phyloP scores from a whole-genome alignment of 2,888 invertebrate species.

The Cheilosia grossa region DNA sequence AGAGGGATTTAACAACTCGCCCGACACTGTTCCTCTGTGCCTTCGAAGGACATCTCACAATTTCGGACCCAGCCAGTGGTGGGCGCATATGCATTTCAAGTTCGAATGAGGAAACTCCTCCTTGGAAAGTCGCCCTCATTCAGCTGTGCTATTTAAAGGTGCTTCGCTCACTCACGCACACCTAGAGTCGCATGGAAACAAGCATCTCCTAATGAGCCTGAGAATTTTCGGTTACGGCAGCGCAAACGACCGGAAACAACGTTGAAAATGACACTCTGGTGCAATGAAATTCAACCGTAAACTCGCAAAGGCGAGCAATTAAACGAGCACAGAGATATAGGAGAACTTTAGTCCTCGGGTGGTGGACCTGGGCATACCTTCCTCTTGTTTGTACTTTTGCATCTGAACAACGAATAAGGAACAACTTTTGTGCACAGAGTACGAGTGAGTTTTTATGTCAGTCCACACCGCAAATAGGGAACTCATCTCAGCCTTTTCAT shows the following conservation, averaged over 20 bases:
- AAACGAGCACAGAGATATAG: constrained; percentile 37
- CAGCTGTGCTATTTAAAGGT: background rate
- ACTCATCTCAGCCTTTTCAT: constrained; percentile 37
- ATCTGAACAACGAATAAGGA: constrained; percentile 25
- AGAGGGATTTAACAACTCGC: background rate
- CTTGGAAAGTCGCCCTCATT: background rate
- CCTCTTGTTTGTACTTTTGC: background rate
- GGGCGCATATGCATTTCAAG: constrained; percentile 64
- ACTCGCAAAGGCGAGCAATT: constrained; percentile 55
- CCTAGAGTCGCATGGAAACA: constrained; percentile 47
- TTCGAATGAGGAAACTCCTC: constrained; percentile 6
- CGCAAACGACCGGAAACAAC: constrained; percentile 65
- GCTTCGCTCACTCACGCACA: constrained; percentile 10
- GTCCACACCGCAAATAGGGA: constrained; percentile 24
- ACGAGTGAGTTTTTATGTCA: constrained; percentile 36
- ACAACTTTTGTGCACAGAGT: constrained; percentile 21
- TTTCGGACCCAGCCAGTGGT: constrained; percentile 10
- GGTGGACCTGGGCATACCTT: too few species aligned
- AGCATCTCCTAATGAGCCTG: constrained; percentile 68
- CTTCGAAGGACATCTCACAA: background rate
- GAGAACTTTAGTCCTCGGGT: constrained; percentile 15
- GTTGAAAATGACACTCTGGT: constrained; percentile 67
- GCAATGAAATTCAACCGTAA: constrained; percentile 43
- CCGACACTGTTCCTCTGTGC: background rate
- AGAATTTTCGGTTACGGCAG: constrained; percentile 58